phyloP scores from a whole-genome alignment of 2,797 vertebrate genomes.

The Macropodus opercularis region DNA sequence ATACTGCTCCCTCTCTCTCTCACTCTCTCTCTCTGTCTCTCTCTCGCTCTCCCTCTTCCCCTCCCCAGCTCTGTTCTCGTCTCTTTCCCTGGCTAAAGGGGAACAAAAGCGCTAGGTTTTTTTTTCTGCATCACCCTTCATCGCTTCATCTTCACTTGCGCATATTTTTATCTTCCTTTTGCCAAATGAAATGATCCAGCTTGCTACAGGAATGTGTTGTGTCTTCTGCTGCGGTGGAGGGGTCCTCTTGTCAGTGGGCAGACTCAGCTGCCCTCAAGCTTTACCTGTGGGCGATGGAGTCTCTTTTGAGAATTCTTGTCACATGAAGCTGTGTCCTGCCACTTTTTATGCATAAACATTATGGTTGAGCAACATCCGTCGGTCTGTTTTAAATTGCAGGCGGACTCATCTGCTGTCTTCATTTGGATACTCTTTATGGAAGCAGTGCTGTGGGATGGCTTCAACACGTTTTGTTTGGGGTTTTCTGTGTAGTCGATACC shows the following conservation, averaged over 20 bases:
- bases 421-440: slow-evolving; percentile 66
- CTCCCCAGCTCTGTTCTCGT: slow-evolving; percentile 54
- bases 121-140: slow-evolving; percentile 60
- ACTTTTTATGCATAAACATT: slow-evolving; percentile 56
- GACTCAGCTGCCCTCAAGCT: slow-evolving; percentile 77
- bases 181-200: slow-evolving; percentile 74
- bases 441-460: slow-evolving; percentile 55
- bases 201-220: slow-evolving; percentile 68
- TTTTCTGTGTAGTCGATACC: slow-evolving; percentile 40
- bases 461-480: not conserved
- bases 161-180: slow-evolving; percentile 49
- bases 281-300: slow-evolving; percentile 81
- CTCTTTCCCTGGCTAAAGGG: slow-evolving; percentile 57
- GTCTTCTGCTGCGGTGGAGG: slow-evolving; percentile 71
- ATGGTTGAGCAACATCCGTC: slow-evolving; percentile 47
- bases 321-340: slow-evolving; percentile 69
- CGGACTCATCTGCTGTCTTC: slow-evolving; percentile 57
- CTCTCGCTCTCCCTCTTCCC: slow-evolving; percentile 25
- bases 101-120: slow-evolving; percentile 72
- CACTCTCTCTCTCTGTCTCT: slow-evolving; percentile 25
- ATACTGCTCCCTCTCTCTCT: slow-evolving; percentile 64
- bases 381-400: slow-evolving; percentile 48
- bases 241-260: slow-evolving; percentile 75
- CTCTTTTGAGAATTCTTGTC: slow-evolving; percentile 76
- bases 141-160: slow-evolving; percentile 49